Evolutionary conservation across 2,888 invertebrate genomes (phyloP), one percentile per base, ranked within the genome.

Genomic region (Andrena chrysosceles): DNA sequence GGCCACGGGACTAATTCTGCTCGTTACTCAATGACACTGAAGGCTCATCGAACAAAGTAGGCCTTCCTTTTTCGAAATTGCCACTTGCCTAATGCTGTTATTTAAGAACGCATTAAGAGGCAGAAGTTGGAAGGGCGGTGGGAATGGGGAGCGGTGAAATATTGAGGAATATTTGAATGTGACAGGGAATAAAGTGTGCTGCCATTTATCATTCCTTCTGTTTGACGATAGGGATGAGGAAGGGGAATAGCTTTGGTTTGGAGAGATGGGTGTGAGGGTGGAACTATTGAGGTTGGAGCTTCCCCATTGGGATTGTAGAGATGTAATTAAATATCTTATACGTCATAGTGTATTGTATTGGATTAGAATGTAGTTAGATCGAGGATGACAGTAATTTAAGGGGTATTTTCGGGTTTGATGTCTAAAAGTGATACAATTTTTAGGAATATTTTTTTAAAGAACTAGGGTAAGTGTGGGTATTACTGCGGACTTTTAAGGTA

Each of bases 11-110:
- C 60, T 60, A 70, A 70, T 70, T 60, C 31, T 42, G 60, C 42
- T 48, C 70, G 48, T 70, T 70, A 35, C 48, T 70, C 70, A 70
- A 60, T 42, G 48, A 49, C 60, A 23, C 59, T 4, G 70, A 13
- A 20, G 60, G 48, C 20, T 70, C 70, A 16, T 70, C 70, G 59
- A 70, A 8, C 42, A 33, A 23, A 3, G 48, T 23, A 48, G 42
- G 42, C 33, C 68, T 56, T 26, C 54, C 54, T 23, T 54, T 31
- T 16, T 33, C 10, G 26, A 56, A 54, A 68, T 68, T 35, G 56
- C 8, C 26, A 26, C 68, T 33, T 23, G 16, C 23, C 13, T 4
- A 23, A 23, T 13, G 52, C 31, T 20, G 20, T 59, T 26, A 69
- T 54, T 69, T 59, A 8, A 5, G 0, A 16, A 20, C 20, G 59